Evolutionary conservation across 1,140 invertebrate genomes (phyloP), one percentile per base, ranked within the genome.

Genomic region (silkworm (Bombyx mori)): DNA sequence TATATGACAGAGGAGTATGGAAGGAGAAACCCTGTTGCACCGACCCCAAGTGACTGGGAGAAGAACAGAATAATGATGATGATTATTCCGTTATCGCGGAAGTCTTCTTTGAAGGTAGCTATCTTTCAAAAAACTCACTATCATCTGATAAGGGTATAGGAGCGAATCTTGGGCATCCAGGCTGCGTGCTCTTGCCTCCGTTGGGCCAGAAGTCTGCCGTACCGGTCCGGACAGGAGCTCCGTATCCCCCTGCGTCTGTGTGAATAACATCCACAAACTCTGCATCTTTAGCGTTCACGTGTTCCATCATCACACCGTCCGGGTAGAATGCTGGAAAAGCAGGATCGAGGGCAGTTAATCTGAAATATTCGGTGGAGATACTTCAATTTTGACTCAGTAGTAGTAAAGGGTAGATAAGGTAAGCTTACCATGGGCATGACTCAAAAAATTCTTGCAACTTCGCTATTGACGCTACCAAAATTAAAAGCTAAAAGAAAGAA

Each of bases 191-290:
- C 43, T 84, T 87, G 0, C 91, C 91, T 0, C 88, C 85, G 64
- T 92, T 92, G 0, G 91, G 90, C 89, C 90, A 92, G 74, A 92
- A 92, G 64, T 92, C 91, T 2, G 82, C 90, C 0, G 89, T 90
- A 2, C 91, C 91, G 0, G 90, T 91, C 22, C 81, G 65, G 1
- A 88, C 82, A 0, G 89, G 88, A 1, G 89, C 89, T 0, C 90
- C 90, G 60, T 91, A 91, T 0, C 88, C 66, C 3, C 89, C 89
- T 2, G 90, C 91, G 64, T 93, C 92, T 1, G 93, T 92, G 65
- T 94, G 93, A 57, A 93, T 92, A 0, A 92, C 88, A 67, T 93
- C 92, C 3, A 93, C 92, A 53, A 93, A 92, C 22, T 89, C 80
- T 0, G 91, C 92, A 72, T 94, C 92, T 45, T 77, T 80, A n/a